Percentiles rank a stretch among this genome's conserved stretches.
Evolutionary conservation across 2,888 invertebrate genomes (phyloP).

Genomic region (Cylloceria caligata): DNA sequence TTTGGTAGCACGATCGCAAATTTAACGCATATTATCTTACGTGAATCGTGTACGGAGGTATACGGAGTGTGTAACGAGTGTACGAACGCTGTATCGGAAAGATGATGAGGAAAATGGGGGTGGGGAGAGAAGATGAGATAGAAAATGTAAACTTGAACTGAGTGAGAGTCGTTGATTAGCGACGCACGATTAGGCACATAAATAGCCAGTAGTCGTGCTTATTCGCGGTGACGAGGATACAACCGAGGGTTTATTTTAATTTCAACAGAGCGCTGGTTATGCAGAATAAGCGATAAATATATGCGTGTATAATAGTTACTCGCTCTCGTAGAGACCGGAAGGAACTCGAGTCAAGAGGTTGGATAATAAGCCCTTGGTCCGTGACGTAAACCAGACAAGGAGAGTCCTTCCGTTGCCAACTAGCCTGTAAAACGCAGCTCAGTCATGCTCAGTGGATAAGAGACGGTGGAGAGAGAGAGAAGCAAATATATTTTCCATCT

Average conservation of each 20-base stretch:
- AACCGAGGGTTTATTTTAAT: background rate
- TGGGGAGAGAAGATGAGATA: background rate
- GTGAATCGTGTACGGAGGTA: constrained; percentile 34
- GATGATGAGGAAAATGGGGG: background rate
- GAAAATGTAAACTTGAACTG: constrained; percentile 2
- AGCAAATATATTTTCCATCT: constrained; percentile 44
- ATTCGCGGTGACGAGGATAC: too few relatives aligned
- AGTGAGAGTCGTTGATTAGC: constrained; percentile 12
- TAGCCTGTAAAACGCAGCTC: constrained; percentile 66
- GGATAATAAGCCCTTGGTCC: constrained; percentile 34
- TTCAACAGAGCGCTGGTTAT: background rate
- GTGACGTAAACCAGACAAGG: constrained; percentile 64
- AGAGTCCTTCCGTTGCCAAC: constrained; percentile 70
- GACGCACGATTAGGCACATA: constrained; percentile 21
- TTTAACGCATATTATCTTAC: constrained; percentile 35
- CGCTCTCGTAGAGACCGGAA: background rate
- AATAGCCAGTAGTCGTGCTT: background rate
- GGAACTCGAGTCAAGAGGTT: background rate
- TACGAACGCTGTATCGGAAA: background rate
- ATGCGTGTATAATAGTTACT: background rate
- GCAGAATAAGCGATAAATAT: background rate
- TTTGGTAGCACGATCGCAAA: constrained; percentile 17
- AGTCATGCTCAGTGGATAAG: constrained; percentile 72
- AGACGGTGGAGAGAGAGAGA: constrained; percentile 53
- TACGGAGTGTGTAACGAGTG: background rate